Conservation (phyloP, 1,140 invertebrate species). For the Thaumetopoea pityocampa region DNA sequence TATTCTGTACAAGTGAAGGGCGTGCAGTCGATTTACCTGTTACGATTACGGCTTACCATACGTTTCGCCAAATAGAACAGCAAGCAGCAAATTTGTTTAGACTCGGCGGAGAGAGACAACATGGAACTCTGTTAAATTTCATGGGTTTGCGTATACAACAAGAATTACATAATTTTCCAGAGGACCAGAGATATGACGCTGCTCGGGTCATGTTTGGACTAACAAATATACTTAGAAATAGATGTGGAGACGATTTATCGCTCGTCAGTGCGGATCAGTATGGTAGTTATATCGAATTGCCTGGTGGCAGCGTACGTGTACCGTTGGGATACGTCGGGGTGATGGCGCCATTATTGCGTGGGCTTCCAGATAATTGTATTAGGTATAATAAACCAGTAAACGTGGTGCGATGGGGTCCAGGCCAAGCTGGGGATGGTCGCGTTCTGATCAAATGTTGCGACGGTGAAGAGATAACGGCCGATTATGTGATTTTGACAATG, state of each 20-base stretch:
- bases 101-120: constrained; percentile 76
- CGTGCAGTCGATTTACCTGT: constrained; percentile 78
- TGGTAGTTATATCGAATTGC: constrained; percentile 80
- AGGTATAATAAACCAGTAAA: constrained; percentile 80
- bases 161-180: constrained; percentile 80
- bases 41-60: constrained; percentile 79
- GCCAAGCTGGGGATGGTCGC: constrained; percentile 65
- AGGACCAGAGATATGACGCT: constrained; percentile 81
- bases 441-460: constrained; percentile 82
- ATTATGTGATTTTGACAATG: constrained; percentile 89
- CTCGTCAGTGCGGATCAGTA: constrained; percentile 81
- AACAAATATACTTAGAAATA: constrained; percentile 77
- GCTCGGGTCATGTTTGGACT: constrained; percentile 81
- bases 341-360: constrained; percentile 78
- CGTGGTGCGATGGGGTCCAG: constrained; percentile 78
- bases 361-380: constrained; percentile 76
- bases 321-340: constrained; percentile 81
- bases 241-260: constrained; percentile 79
- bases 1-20: constrained; percentile 82
- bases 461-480: constrained; percentile 82
- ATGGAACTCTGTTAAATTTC: constrained; percentile 79
- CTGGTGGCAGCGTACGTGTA: constrained; percentile 79
- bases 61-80: constrained; percentile 79
- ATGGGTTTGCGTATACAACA: constrained; percentile 80
- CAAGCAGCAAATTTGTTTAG: constrained; percentile 79